Base-by-base conservation (phyloP, 2,113 vertebrate genomes). In the Notechis scutatus region DNA sequence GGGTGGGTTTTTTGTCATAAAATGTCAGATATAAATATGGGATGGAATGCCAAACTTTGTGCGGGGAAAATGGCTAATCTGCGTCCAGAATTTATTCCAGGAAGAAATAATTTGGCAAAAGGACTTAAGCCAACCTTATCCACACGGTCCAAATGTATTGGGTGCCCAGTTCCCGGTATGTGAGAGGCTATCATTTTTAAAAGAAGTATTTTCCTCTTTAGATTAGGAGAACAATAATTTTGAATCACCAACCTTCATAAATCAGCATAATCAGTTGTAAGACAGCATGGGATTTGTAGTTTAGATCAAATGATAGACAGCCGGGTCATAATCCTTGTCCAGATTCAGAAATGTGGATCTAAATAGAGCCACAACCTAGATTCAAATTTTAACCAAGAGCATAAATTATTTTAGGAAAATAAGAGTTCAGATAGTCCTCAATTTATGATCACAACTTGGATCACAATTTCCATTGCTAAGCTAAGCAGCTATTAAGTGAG, bases 21-120 rank as follows among this genome's bases (percentile, higher is more conserved):
- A 92, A 92, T 92, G 92, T 92, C 92, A 92, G 54, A 81, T 89
- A 92, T 92, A 89, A 92, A 55, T 85, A 89, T 21, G 26, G 88
- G 69, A 55, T 59, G 64, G 88, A 90, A 93, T 54, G 34, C 85
- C 23, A 61, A 85, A 87, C 24, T 90, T 39, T 86, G 56, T 93
- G 89, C 29, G 7, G 69, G 34, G 1, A 42, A 87, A 90, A 92
- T 29, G 74, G 86, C 89, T 93, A 26, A 64, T 64, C 90, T 86
- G 23, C 45, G 42, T 45, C 59, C 23, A 57, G 92, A 57, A 92
- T 90, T 64, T 20, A 50, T 90, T 93, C 39, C 55, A 93, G 29
- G 42, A 86, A 26, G 50, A 47, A 90, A 54, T 90, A n/a, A 64
- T 29, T 8, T 52, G 55, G n/a, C 39, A 1, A 86, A 42, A 39